Base-by-base conservation (phyloP, 1,140 invertebrate species). In the Rhagoletis zephyria region DNA sequence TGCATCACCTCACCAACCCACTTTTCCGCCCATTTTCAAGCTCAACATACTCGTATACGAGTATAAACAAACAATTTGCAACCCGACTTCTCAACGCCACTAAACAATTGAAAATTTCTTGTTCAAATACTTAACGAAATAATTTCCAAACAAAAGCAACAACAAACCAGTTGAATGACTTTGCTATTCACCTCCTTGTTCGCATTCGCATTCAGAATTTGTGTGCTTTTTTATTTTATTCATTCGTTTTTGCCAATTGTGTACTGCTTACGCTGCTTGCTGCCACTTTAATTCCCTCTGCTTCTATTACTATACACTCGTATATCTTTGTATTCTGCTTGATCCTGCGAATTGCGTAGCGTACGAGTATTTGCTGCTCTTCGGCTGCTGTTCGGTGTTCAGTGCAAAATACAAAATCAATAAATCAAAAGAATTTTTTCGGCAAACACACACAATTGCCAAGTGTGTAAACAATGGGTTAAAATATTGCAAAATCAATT, bases 401-500 rank as follows among this genome's bases (percentile, higher is more conserved):
- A 10, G 56, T 85, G 85, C 85, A 40, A 85, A 85, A 63, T 61
- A 16, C 85, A 85, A 85, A 85, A 85, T 85, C 85, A 85, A 85
- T 85, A 85, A 81, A 81, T 81, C 74, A 81, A 81, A 85, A 45
- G 85, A 87, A 87, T 87, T 64, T 87, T 87, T 88, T 65, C 45
- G 42, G 87, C 85, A 88, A 87, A 87, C 86, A 88, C 63, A 81
- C 59, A 87, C 61, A 19, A 87, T 63, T 64, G 63, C 86, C 85
- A 88, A 89, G 88, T 88, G 85, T 87, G 87, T 70, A 89, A 89
- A 88, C 87, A 88, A 89, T 88, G 77, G 86, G 86, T 87, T 87
- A 88, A 88, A 89, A 88, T 86, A 90, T 89, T 91, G 85, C 86
- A 91, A 90, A 91, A 89, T 89, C 89, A 88, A 89, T 90, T 88